phyloP scores from a whole-genome alignment of 2,113 vertebrate species.

The Macrotis lagotis region DNA sequence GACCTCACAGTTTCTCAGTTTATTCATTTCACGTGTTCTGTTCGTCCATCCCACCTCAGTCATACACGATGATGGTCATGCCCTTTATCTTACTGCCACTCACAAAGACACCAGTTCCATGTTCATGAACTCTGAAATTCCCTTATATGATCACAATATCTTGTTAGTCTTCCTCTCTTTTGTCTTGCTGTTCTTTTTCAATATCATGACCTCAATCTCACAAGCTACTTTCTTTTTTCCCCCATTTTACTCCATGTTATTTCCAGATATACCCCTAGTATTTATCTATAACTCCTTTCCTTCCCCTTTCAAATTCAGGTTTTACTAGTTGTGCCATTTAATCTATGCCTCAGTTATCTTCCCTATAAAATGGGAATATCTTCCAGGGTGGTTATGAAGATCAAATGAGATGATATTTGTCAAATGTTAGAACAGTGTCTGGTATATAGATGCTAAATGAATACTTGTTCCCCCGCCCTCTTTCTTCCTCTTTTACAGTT shows the following conservation, averaged over 20 bases:
- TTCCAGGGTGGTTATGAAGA: not conserved
- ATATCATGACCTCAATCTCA: not conserved
- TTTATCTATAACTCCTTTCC: not conserved
- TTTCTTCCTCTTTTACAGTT: not conserved
- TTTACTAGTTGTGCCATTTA: not conserved
- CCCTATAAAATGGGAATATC: too few species aligned
- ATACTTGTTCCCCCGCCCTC: not conserved
- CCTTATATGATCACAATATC: not conserved
- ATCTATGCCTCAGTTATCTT: not conserved
- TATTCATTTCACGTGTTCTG: too few species aligned
- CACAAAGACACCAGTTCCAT: not conserved
- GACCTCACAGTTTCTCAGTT: too few species aligned
- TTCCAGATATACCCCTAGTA: too few species aligned
- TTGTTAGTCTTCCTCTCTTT: not conserved
- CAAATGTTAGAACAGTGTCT: not conserved
- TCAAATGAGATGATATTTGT: not conserved
- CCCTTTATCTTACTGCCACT: not conserved
- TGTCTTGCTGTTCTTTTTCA: too few species aligned
- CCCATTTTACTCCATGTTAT: not conserved
- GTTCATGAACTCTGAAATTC: not conserved
- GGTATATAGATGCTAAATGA: not conserved
- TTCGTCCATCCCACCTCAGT: too few species aligned
- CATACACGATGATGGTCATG: too few species aligned
- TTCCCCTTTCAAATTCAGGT: not conserved
- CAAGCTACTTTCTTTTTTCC: not conserved